Percentiles rank a stretch among this genome's conserved stretches.
These are phyloP conservation scores for Mythimna impura DNA, from an alignment of 2,888 invertebrate genomes.

Conservation along the genomic window DNA sequence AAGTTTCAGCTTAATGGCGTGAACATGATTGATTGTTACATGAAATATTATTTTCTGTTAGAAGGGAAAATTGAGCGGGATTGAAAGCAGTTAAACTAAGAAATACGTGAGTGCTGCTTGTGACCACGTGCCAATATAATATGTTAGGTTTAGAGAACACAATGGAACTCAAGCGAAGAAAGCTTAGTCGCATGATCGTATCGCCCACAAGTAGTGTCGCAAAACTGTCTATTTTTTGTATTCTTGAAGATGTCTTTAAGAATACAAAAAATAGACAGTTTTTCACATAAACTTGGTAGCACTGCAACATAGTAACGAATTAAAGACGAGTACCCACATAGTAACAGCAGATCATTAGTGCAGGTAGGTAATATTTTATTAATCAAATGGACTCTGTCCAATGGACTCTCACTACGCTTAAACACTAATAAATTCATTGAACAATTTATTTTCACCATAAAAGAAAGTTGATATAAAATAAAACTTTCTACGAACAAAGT, in stretches of 20 bases:
- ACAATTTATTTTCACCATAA: slow-evolving; percentile 14
- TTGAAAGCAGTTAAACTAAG: slow-evolving; percentile 3
- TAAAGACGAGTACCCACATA: background rate
- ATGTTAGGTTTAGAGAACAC: slow-evolving; percentile 40
- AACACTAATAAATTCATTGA: slow-evolving; percentile 10
- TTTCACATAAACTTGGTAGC: slow-evolving; percentile 2
- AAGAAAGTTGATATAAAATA: slow-evolving; percentile 33
- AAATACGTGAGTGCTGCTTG: slow-evolving; percentile 11
- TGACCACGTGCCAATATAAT: slow-evolving; percentile 33
- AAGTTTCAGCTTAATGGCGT: slow-evolving; percentile 17
- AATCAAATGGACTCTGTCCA: background rate
- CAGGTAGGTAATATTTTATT: background rate
- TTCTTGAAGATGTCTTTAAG: too few relatives aligned
- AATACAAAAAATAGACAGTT: slow-evolving; percentile 4
- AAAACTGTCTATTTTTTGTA: too few relatives aligned
- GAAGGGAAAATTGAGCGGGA: background rate
- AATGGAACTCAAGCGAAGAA: slow-evolving; percentile 28
- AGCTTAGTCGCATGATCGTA: slow-evolving; percentile 18
- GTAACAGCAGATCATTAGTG: background rate
- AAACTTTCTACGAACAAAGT: slow-evolving; percentile 33
- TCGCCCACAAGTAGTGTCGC: slow-evolving; percentile 7
- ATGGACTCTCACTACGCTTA: background rate
- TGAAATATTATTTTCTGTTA: slow-evolving; percentile 28
- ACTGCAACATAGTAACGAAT: background rate
- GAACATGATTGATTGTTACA: slow-evolving; percentile 42